These are phyloP conservation scores for Brachyptera putata DNA, from an alignment of 2,888 invertebrate species.

Conservation along the genomic window DNA sequence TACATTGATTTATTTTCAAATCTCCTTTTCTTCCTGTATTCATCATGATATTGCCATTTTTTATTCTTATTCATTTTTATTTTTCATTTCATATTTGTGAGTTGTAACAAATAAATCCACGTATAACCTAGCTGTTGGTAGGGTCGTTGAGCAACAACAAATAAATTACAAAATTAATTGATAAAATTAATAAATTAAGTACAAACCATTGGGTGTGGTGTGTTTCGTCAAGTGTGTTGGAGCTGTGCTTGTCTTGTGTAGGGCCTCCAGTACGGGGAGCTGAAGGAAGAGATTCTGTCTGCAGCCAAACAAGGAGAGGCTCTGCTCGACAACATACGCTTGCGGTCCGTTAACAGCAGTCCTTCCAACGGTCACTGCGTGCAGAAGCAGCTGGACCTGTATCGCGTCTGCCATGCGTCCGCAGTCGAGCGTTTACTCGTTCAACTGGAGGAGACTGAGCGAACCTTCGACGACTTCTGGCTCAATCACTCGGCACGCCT, in stretches of 20 bases:
- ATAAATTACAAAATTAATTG: too few relatives aligned
- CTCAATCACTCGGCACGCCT: constrained; percentile 83
- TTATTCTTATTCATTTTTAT: too few relatives aligned
- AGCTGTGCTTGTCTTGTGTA: constrained; percentile 45
- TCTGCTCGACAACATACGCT: constrained; percentile 58
- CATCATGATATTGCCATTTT: too few relatives aligned
- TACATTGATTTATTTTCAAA: too few relatives aligned
- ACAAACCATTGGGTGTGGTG: too few relatives aligned
- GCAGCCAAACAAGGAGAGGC: constrained; percentile 88
- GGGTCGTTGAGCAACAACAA: too few relatives aligned
- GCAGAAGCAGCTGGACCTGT: constrained; percentile 36
- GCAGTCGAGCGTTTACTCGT: constrained; percentile 87
- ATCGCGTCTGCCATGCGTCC: constrained; percentile 60
- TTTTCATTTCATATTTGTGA: too few relatives aligned
- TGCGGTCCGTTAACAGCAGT: constrained; percentile 24
- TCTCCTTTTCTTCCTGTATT: too few relatives aligned
- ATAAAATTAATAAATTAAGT: too few relatives aligned
- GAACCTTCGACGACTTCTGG: constrained; percentile 94
- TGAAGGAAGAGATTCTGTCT: constrained; percentile 80
- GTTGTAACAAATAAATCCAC: too few relatives aligned
- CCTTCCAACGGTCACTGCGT: constrained; percentile 26
- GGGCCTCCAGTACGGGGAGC: constrained; percentile 54
- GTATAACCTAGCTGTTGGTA: too few relatives aligned
- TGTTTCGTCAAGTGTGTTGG: too few relatives aligned
- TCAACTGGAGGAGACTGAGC: constrained; percentile 90